Base-by-base conservation (phyloP, 2,888 invertebrate genomes). In the Chaetogeoica ovagalla region DNA sequence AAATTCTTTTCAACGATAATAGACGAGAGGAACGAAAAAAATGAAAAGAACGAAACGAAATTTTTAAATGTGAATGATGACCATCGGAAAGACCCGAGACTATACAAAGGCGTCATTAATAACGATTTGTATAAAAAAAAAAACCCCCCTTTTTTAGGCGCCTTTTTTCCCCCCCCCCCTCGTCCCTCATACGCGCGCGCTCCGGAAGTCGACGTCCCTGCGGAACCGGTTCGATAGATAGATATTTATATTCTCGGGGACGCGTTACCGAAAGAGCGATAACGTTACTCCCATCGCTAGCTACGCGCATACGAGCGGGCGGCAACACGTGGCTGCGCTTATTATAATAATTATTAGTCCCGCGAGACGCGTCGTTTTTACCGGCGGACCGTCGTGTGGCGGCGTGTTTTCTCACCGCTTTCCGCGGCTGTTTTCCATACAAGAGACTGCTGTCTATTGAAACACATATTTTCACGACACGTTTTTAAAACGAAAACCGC, bases 401-500 rank as follows among this genome's bases (percentile, higher is more conserved):
- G 30, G 30, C 4, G 30, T 70, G 59, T 77, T 77, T 70, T 77
- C 77, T 70, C 77, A 77, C 77, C 77, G 62, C 77, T 77, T 77
- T 77, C 37, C 21, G 68, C 21, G 68, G 77, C 52, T 59, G 77
- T 79, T 69, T 43, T 71, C 63, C 63, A n/a, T n/a, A n/a, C n/a
- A 71, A 69, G 77, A 79, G 77, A n/a, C n/a, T n/a, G n/a, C n/a
- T n/a, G n/a, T n/a, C 70, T 79, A 79, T 79, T 30, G 30, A 30
- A 79, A 79, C 63, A 79, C 70, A 70, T 79, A 79, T 79, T 79
- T 77, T 79, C 70, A 79, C 70, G 77, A 79, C 77, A 63, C 39
- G 70, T 79, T 79, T 79, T 79, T 79, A 79, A 79, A 79, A 79
- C 63, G 77, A 79, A 79, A 79, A 79, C 60, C 77, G 21, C 77